phyloP scores from a whole-genome alignment of 2,888 invertebrate species.

The Phragmatobia fuliginosa region DNA sequence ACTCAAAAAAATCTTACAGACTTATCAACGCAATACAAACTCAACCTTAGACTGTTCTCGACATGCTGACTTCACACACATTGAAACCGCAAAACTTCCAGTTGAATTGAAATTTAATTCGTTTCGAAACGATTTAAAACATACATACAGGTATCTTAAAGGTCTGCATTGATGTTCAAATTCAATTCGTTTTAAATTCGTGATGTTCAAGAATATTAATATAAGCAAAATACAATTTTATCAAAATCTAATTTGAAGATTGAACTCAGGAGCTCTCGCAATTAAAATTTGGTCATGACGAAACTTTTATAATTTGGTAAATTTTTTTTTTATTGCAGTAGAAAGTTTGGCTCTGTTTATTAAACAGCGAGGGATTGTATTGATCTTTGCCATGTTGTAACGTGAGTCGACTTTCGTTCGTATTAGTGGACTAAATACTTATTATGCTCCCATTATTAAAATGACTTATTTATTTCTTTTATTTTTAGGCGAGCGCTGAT shows the following conservation, averaged over 20 bases:
- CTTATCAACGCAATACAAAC: slow-evolving; percentile 2
- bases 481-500: not conserved
- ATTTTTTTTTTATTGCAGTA: slow-evolving; percentile 29
- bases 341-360: slow-evolving; percentile 9
- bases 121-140: slow-evolving; percentile 10
- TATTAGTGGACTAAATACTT: not conserved
- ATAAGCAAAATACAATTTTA: slow-evolving; percentile 6
- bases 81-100: slow-evolving; percentile 20
- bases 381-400: not conserved
- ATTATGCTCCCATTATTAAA: slow-evolving; percentile 2
- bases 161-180: too few relatives aligned
- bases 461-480: not conserved
- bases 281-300: slow-evolving; percentile 31
- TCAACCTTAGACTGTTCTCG: slow-evolving; percentile 11
- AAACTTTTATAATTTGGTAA: slow-evolving; percentile 29
- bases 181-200: too few relatives aligned
- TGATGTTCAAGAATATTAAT: slow-evolving; percentile 15
- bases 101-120: slow-evolving; percentile 21
- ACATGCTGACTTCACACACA: slow-evolving; percentile 11
- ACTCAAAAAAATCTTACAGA: too few relatives aligned
- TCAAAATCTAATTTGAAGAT: slow-evolving; percentile 22
- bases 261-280: slow-evolving; percentile 9
- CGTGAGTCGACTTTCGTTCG: not conserved
- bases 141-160: slow-evolving; percentile 18
- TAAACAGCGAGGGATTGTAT: slow-evolving; percentile 7